A percentile compares a stretch with the other conserved stretches of the same genome.
phyloP scores from a whole-genome alignment of 37 sponge, comb jelly and placozoan genomes.

The Haliclona indistincta region DNA sequence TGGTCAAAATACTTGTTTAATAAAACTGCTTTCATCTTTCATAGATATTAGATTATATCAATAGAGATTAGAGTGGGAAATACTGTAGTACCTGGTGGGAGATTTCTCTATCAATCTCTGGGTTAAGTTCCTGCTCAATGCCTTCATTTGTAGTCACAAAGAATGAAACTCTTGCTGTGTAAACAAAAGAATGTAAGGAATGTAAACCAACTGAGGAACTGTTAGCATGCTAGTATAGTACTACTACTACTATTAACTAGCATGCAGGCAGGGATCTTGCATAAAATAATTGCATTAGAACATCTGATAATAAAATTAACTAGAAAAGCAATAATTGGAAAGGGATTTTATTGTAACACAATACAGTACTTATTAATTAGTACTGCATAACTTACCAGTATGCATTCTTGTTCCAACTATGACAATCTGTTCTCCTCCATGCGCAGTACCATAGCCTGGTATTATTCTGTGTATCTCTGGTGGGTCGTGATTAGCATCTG shows the following conservation, averaged over 20 bases:
- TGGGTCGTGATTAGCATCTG: constrained; percentile 60
- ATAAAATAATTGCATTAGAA: too few species aligned
- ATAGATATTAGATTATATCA: too few species aligned
- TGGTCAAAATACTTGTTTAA: neutral
- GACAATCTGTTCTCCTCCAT: constrained; percentile 59
- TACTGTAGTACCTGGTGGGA: constrained; percentile 63
- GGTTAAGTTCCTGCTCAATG: constrained; percentile 19
- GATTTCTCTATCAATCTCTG: constrained; percentile 52
- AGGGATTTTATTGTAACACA: too few species aligned
- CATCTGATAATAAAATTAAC: too few species aligned
- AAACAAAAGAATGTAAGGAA: neutral
- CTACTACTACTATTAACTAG: neutral
- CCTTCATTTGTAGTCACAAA: constrained; percentile 12
- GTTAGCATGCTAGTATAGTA: neutral
- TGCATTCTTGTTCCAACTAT: constrained; percentile 75
- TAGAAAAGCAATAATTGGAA: too few species aligned
- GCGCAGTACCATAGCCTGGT: constrained; percentile 38
- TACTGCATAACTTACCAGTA: constrained; percentile 37
- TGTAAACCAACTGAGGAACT: neutral
- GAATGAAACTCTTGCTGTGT: constrained; percentile 55
- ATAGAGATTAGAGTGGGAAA: too few species aligned
- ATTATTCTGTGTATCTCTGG: constrained; percentile 54
- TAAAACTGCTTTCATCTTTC: neutral
- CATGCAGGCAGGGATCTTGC: too few species aligned
- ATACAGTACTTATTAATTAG: neutral